Evolutionary conservation across 2,797 vertebrate species (phyloP).

Genomic region (Alauda arvensis): DNA sequence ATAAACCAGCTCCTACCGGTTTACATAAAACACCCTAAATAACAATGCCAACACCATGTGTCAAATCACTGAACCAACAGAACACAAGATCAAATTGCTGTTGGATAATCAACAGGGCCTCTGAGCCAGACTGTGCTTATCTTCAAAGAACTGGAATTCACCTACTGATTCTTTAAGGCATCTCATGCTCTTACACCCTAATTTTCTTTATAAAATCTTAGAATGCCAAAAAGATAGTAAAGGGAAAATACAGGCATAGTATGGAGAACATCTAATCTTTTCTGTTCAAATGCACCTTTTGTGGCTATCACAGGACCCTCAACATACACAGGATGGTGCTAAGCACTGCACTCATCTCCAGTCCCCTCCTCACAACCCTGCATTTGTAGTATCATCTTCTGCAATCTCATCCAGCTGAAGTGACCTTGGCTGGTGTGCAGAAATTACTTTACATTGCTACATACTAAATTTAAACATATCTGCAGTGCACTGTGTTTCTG

Average conservation of each 20-base stretch:
- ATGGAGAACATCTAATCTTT: neutral
- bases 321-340: neutral
- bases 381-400: neutral
- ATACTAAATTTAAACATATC: neutral
- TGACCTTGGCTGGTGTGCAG: neutral
- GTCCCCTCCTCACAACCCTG: neutral
- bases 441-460: neutral
- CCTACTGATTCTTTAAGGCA: neutral
- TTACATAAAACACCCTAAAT: conserved; percentile 16
- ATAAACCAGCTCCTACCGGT: conserved; percentile 39
- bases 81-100: conserved; percentile 14
- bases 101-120: neutral
- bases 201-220: neutral
- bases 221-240: neutral
- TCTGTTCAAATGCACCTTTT: neutral
- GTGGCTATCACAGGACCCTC: neutral
- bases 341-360: neutral
- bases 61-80: conserved; percentile 20
- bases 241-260: neutral
- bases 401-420: neutral
- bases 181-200: neutral
- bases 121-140: neutral
- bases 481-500: neutral
- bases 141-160: neutral
- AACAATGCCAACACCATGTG: conserved; percentile 4